Base-by-base conservation (phyloP, 92 coral and sea anemone species). In the Porites cylindrica region DNA sequence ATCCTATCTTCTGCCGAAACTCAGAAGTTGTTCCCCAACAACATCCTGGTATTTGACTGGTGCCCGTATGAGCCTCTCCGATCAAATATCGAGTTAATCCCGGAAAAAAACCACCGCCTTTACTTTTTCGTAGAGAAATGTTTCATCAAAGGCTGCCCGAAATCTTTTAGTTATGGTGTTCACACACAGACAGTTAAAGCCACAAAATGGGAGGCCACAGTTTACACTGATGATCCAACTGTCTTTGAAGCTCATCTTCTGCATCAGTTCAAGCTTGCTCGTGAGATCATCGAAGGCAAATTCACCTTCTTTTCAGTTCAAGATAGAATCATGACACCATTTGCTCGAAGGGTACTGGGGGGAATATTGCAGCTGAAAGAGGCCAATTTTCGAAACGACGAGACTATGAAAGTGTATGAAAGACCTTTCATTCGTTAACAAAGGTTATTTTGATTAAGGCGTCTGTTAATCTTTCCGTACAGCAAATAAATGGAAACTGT, bases 151-250 rank as follows among this genome's bases (percentile, higher is more conserved):
- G 71, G 63, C 11, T 63, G 80, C 1, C 95, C 92, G 7, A 88
- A 77, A 76, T 93, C 96, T 11, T 93, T 95, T 32, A 88, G 98
- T 63, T 94, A 93, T 60, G 98, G 98, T 0, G 88, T 94, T 72
- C 82, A 70, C 20, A 88, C 96, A 6, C 91, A 83, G 29, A 78
- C 96, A 16, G 95, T 93, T 12, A 84, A 91, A 53, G 88, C 90
- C 29, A 52, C 56, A 3, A 93, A 93, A 29, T 95, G 98, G 98
- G 89, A 90, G 21, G 93, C 93, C 10, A 85, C 92, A 2, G 80
- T 95, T 56, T 93, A 95, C 75, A 91, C 98, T 0, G 93, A 88
- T 61, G 91, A 93, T 76, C 87, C 92, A 26, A 70, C 76, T n/a
- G 77, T 93, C 52, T 86, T 90, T 77, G 89, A 82, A 61, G 89